Conservation (phyloP, 2,113 vertebrate species). For the Typhlomys cinereus region DNA sequence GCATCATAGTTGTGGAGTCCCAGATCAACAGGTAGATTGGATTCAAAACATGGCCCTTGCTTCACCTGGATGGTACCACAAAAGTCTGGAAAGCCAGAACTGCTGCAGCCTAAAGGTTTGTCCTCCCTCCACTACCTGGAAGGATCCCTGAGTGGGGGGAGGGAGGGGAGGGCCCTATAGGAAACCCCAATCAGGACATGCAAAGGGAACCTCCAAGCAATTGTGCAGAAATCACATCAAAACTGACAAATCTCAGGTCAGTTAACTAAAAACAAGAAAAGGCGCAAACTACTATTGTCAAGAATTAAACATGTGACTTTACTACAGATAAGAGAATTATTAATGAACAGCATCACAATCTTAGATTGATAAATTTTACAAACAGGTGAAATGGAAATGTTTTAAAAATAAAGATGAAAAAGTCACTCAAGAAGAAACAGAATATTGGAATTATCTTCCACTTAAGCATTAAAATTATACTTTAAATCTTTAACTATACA, state of each 20-base stretch:
- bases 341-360: not conserved
- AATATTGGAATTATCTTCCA: not conserved
- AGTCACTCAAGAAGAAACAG: not conserved
- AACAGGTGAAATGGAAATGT: not conserved
- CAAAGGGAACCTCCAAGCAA: too few relatives aligned
- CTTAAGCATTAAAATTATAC: not conserved
- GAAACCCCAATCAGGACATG: too few relatives aligned
- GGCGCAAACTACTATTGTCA: not conserved
- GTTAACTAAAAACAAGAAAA: not conserved
- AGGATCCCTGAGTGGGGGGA: too few relatives aligned
- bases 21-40: too few relatives aligned
- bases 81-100: too few relatives aligned
- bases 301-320: not conserved
- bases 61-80: too few relatives aligned
- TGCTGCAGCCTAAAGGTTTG: too few relatives aligned
- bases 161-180: too few relatives aligned
- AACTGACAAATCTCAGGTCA: not conserved
- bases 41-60: too few relatives aligned
- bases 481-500: not conserved
- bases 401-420: not conserved
- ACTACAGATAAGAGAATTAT: not conserved
- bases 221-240: too few relatives aligned
- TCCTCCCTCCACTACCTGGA: too few relatives aligned
- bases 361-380: not conserved
- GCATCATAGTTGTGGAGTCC: not conserved